phyloP scores from a whole-genome alignment of 2,888 invertebrate genomes.

The Anodontia alba region DNA sequence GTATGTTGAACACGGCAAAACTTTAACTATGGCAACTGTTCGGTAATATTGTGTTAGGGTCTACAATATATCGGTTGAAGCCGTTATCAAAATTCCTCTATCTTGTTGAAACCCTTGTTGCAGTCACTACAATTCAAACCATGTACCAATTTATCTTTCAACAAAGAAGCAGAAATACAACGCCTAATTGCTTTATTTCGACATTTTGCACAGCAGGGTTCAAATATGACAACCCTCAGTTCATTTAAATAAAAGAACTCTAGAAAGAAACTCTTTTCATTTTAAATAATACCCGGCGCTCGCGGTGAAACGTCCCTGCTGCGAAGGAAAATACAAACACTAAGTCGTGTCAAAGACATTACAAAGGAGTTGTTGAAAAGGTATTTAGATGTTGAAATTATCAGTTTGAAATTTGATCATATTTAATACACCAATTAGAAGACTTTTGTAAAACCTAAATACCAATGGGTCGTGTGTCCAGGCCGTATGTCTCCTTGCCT shows the following conservation, averaged over 20 bases:
- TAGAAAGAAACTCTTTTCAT: constrained; percentile 12
- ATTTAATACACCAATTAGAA: constrained; percentile 18
- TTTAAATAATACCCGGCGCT: not conserved
- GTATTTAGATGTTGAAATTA: constrained; percentile 19
- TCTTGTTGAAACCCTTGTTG: too few relatives aligned
- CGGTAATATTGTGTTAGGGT: too few relatives aligned
- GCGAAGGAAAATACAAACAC: not conserved
- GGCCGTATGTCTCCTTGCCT: not conserved
- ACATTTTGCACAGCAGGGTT: not conserved
- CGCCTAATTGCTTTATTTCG: constrained; percentile 6
- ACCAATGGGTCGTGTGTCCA: not conserved
- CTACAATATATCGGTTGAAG: too few relatives aligned
- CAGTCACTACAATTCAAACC: too few relatives aligned
- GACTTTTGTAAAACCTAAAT: constrained; percentile 1
- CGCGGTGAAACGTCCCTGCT: constrained; percentile 2
- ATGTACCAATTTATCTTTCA: not conserved
- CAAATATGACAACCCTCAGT: not conserved
- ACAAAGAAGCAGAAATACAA: not conserved
- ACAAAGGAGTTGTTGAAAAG: not conserved
- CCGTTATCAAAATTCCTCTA: too few relatives aligned
- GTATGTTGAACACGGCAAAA: too few relatives aligned
- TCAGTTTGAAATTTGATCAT: constrained; percentile 10
- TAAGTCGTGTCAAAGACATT: not conserved
- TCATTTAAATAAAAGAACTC: not conserved
- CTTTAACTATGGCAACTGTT: too few relatives aligned